A percentile compares a stretch with the other conserved stretches of the same genome.
Conservation (phyloP, 64 coral and sea anemone genomes). For the Porites australiensis region DNA sequence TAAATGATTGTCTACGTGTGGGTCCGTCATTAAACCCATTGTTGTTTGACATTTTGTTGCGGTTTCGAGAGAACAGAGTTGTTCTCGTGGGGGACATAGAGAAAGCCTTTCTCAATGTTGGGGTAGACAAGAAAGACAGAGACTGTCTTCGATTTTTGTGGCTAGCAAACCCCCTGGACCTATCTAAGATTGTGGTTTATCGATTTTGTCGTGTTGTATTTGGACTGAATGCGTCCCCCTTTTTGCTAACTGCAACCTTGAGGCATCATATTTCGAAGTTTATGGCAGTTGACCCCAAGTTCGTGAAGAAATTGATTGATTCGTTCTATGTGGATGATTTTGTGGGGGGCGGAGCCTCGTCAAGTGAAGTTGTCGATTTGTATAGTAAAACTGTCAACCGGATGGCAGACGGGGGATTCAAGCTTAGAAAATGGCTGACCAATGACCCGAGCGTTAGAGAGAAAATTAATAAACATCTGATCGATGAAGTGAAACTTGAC, state of each 20-base stretch:
- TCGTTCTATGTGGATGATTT: constrained; percentile 17
- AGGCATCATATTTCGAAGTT: background rate
- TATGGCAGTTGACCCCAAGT: background rate
- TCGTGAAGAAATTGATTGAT: background rate
- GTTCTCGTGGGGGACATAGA: constrained; percentile 4
- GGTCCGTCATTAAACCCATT: background rate
- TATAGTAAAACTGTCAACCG: background rate
- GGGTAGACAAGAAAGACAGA: constrained; percentile 2
- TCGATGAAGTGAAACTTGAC: too few species aligned
- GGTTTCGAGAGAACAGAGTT: constrained; percentile 11
- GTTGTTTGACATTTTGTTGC: constrained; percentile 24
- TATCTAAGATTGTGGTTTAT: background rate
- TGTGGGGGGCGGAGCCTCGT: background rate
- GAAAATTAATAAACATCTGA: too few species aligned
- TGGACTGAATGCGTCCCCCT: background rate
- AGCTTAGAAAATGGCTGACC: constrained; percentile 35
- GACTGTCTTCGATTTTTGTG: constrained; percentile 18
- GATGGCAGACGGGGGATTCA: constrained; percentile 12
- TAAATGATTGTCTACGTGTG: too few species aligned
- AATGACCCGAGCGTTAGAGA: background rate
- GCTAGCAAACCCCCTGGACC: background rate
- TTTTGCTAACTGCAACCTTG: constrained; percentile 22
- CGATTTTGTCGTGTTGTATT: constrained; percentile 12
- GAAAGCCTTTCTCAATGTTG: constrained; percentile 28
- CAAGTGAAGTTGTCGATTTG: background rate